Evolutionary conservation across 2,797 vertebrate species (phyloP).

Genomic region (Acipenser oxyrinchus): DNA sequence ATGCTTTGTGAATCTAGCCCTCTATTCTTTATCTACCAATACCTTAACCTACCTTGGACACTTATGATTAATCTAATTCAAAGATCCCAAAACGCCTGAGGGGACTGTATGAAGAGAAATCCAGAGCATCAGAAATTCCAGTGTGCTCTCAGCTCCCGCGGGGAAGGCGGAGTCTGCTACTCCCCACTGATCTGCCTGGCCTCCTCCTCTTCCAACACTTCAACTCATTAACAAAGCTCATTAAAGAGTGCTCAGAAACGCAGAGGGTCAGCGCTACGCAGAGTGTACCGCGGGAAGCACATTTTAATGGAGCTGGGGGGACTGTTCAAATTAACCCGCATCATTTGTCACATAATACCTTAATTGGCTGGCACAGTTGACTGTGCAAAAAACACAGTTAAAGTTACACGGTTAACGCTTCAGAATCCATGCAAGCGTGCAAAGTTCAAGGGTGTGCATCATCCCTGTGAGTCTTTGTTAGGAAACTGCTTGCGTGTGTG

Average conservation of each 20-base stretch:
- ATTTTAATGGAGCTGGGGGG: constrained; percentile 36
- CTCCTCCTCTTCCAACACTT: constrained; percentile 38
- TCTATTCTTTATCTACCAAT: no score
- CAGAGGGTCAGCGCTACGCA: constrained; percentile 46
- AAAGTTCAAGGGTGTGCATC: background rate
- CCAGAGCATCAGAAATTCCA: background rate
- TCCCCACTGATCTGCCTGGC: constrained; percentile 32
- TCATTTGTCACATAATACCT: constrained; percentile 55
- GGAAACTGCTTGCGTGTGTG: no score
- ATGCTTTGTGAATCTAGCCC: no score
- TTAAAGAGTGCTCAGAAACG: constrained; percentile 48
- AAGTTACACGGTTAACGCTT: no score
- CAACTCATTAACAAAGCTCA: constrained; percentile 58
- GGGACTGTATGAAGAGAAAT: no score
- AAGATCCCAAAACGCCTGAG: no score
- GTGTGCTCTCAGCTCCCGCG: background rate
- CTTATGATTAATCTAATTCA: no score
- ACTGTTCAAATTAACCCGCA: constrained; percentile 40
- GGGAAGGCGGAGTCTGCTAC: constrained; percentile 36
- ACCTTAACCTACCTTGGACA: no score
- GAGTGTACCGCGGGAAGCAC: constrained; percentile 25
- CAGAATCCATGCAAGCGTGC: background rate
- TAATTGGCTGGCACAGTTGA: background rate
- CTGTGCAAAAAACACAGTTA: background rate
- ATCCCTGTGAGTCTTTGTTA: no score